Base-by-base conservation (phyloP, 2,797 vertebrate species). In the Pseudochirops cupreus region DNA sequence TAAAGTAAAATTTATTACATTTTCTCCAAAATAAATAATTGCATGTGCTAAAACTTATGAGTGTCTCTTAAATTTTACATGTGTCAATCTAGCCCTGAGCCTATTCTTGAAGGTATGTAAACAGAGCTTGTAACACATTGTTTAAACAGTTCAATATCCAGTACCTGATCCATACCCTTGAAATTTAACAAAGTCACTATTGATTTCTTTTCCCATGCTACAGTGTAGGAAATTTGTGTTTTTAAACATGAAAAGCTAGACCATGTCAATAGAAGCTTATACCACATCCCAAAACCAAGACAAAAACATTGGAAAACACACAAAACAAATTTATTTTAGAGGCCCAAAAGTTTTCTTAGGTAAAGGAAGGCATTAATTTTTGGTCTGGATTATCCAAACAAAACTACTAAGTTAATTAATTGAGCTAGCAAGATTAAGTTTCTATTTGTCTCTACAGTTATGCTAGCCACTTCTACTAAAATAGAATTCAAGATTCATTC, bases 1-100 rank as follows among this genome's bases (percentile, higher is more conserved):
- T 95, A 52, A 90, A 92, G 62, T 54, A 90, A 91, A 91, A n/a
- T 18, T n/a, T 53, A 94, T 39, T 18, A 92, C 56, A 94, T 94
- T 91, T 91, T 56, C 67, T 55, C 93, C 67, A 94, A 93, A 53
- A 56, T 91, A 74, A 91, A n/a, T n/a, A 33, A 33, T 3, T 82
- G 87, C 56, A 82, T 31, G 50, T 91, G 57, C 4, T 74, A 21
- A 3, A 94, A 59, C 12, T 0, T 4, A 58, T 92, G 10, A 33
- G 5, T 13, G 74, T 82, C 89, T 24, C 16, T n/a, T 39, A 58
- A 89, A 93, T 50, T 91, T 93, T 57, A 4, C 55, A 39, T 91
- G 67, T 55, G 91, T 54, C 92, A 93, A 91, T 55, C 29, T 33
- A 62, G n/a, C n/a, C 33, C 6, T 39, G n/a, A 74, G n/a, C 39